Conservation (phyloP, 2,113 vertebrate species). For the Muntiacus muntjak region DNA sequence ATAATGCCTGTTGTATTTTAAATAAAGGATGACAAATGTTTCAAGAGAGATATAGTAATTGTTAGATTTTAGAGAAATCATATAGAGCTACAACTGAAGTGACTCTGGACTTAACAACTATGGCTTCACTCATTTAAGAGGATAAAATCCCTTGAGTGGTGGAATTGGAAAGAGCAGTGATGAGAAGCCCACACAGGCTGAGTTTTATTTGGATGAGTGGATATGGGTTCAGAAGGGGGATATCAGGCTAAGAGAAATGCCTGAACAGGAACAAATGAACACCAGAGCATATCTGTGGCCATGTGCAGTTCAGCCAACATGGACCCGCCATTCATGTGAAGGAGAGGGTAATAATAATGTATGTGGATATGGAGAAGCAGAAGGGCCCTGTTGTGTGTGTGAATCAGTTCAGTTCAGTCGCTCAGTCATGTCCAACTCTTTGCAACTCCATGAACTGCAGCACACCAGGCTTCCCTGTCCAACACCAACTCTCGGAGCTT, state of each 20-base stretch:
- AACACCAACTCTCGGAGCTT: background rate
- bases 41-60: background rate
- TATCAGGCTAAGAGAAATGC: background rate
- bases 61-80: background rate
- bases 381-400: background rate
- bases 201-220: background rate
- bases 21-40: background rate
- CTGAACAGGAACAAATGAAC: background rate
- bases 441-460: background rate
- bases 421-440: accelerated
- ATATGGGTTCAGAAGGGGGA: background rate
- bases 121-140: background rate
- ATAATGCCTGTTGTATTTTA: background rate
- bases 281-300: background rate
- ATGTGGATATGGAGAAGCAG: background rate
- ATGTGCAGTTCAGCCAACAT: background rate
- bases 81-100: background rate
- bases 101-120: background rate
- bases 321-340: background rate
- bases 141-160: background rate
- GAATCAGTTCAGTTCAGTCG: background rate
- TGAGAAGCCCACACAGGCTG: background rate
- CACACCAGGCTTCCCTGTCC: background rate
- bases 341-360: background rate
- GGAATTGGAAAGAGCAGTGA: background rate